Evolutionary conservation across 2,797 vertebrate genomes (phyloP), one percentile per base, ranked within the genome.

Genomic region (Nyctibius grandis): DNA sequence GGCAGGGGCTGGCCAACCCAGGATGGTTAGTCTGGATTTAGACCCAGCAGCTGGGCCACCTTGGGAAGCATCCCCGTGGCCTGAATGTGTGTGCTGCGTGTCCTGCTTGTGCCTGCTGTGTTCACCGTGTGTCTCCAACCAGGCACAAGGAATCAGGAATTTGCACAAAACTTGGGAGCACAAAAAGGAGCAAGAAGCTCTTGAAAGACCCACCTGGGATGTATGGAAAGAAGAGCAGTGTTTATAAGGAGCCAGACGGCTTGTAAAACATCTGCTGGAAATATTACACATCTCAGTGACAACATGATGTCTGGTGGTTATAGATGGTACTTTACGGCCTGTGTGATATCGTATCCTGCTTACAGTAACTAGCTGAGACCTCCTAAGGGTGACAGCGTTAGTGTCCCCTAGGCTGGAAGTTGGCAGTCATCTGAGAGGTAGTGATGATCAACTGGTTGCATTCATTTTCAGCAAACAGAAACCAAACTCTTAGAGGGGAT

Each of bases 371-470:
- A 25, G 9, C 50, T 42, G 83, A 40, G 31, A 40, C 26, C 38
- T 77, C 38, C 3, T 14, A 22, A 26, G 67, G 23, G 47, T 56
- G 29, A 5, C 50, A 74, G 77, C n/a, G n/a, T 36, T 17, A 9
- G 3, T 64, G 74, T 28, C 16, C 38, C 2, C 57, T 34, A 53
- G 59, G 44, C 12, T 53, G 48, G 61, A 50, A 53, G 45, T 0
- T 75, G 42, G 59, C 16, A 26, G 61, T 56, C 36, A 6, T 18
- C 9, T 11, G 22, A 25, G 53, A n/a, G 19, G 7, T 3, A 67
- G 25, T 0, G 1, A 19, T 28, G 16, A 15, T 4, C 9, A 34
- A 15, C 18, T 1, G 36, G 22, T 11, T 3, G 15, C 23, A 8
- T 78, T 57, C 5, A 8, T 76, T 54, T 78, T 36, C 65, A 54